A percentile compares a stretch with the other conserved stretches of the same genome.
phyloP scores from a whole-genome alignment of 2,797 vertebrate species.

The Orestias chungarensis region DNA sequence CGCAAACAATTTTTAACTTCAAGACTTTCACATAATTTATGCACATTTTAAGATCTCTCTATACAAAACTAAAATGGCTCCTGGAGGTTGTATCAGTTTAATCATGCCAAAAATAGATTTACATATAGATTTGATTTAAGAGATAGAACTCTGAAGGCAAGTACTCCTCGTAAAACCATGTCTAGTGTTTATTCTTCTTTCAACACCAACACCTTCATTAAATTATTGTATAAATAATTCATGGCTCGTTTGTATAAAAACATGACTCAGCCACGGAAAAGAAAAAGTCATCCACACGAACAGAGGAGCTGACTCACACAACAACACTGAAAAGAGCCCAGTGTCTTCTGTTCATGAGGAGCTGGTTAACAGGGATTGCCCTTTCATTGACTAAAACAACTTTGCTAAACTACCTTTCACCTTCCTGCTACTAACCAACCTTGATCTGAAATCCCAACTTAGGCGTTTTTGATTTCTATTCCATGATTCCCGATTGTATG shows the following conservation, averaged over 20 bases:
- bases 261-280: constrained; percentile 65
- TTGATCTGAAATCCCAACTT: constrained; percentile 43
- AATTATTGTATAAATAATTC: constrained; percentile 57
- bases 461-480: constrained; percentile 14
- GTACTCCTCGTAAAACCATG: not conserved
- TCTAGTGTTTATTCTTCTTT: constrained; percentile 19
- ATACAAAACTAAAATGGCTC: constrained; percentile 34
- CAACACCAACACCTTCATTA: constrained; percentile 23
- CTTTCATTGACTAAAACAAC: constrained; percentile 56
- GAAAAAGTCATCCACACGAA: constrained; percentile 70
- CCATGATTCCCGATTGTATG: constrained; percentile 48
- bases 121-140: not conserved
- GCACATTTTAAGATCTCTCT: constrained; percentile 9
- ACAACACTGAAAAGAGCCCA: constrained; percentile 56
- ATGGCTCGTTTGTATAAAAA: constrained; percentile 45
- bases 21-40: constrained; percentile 42
- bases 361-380: constrained; percentile 27
- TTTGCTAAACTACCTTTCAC: constrained; percentile 17
- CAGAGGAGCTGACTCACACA: constrained; percentile 70
- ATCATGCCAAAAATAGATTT: constrained; percentile 4
- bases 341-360: constrained; percentile 45
- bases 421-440: constrained; percentile 24
- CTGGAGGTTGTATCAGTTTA: constrained; percentile 7
- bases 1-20: constrained; percentile 57
- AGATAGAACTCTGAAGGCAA: not conserved